Evolutionary conservation across 2,113 vertebrate species (phyloP), one percentile per base, ranked within the genome.

Genomic region (Alethe diademata): DNA sequence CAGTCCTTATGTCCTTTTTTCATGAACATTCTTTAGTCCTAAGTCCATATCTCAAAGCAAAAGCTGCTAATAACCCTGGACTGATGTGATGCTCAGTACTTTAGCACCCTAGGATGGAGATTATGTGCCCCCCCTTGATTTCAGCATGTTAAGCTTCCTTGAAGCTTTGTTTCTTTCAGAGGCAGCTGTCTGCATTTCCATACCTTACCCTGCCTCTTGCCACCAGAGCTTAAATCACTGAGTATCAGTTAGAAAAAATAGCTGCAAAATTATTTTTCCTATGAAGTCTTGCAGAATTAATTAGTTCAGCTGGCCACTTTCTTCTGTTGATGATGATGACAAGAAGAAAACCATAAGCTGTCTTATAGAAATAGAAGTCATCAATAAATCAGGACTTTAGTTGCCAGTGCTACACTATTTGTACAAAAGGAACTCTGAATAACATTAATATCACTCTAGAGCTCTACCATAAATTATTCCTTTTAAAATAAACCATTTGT

Each of bases 81-180:
- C 60, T 80, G 86, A 93, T 73, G 66, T 61, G 83, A 74, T 1
- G 0, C 40, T 90, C 4, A 29, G 74, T 64, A 75, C 45, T 79
- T 92, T 8, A 92, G 58, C 64, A 88, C 40, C 57, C 73, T 48
- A 61, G 82, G 82, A 88, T 42, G 45, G 71, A 83, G 93, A 94
- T 86, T 90, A 90, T 86, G 62, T 18, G 33, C 38, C 28, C 58
- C 58, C 76, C 78, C 78, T 65, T 47, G 58, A 88, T 85, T 96
- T 76, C 85, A 95, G 66, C 78, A 73, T 24, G n/a, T 84, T 86
- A 93, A 95, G 82, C 71, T 94, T 93, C 88, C 94, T 76, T 58
- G 60, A 88, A 92, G 86, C 82, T 93, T 93, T 86, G 78, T 93
- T 92, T 96, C 92, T 78, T 95, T 90, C 54, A 54, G 74, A 92